Percentiles rank a stretch among this genome's conserved stretches.
These are phyloP conservation scores for Gymnopithys bicolor DNA, from an alignment of 2,797 vertebrate species.

Conservation along the genomic window DNA sequence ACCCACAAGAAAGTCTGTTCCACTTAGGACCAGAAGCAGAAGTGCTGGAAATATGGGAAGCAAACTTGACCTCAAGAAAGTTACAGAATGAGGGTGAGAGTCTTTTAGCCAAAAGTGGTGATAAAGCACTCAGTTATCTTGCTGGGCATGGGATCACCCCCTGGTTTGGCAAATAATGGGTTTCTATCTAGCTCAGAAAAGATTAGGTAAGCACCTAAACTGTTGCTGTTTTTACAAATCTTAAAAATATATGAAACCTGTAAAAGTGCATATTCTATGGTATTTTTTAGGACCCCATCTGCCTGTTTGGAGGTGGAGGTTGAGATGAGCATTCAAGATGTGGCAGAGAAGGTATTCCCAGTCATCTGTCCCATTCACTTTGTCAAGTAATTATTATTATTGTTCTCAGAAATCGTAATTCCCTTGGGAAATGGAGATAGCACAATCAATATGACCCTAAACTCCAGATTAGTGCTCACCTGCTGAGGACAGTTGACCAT, in stretches of 20 bases:
- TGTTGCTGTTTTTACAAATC: neutral
- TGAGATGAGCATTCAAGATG: neutral
- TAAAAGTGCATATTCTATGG: neutral
- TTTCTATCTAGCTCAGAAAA: neutral
- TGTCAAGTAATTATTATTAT: neutral
- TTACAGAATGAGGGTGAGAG: neutral
- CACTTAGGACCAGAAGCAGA: slow-evolving; percentile 57
- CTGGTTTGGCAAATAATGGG: neutral
- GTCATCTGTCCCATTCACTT: neutral
- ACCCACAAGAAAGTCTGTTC: slow-evolving; percentile 61
- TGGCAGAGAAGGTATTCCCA: neutral
- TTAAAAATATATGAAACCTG: neutral
- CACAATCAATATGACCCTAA: neutral
- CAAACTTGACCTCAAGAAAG: slow-evolving; percentile 19
- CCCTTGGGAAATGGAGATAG: neutral
- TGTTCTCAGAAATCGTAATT: neutral
- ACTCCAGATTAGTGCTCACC: neutral
- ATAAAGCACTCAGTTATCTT: neutral
- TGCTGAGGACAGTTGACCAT: neutral
- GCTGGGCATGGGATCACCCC: neutral
- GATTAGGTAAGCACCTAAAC: neutral
- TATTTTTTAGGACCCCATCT: neutral
- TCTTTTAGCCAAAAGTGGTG: neutral
- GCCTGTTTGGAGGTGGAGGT: neutral
- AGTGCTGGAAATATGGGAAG: slow-evolving; percentile 56